Percentiles rank a stretch among this genome's conserved stretches.
Evolutionary conservation across 2,113 vertebrate genomes (phyloP).

Genomic region (Hippoglossus stenolepis): DNA sequence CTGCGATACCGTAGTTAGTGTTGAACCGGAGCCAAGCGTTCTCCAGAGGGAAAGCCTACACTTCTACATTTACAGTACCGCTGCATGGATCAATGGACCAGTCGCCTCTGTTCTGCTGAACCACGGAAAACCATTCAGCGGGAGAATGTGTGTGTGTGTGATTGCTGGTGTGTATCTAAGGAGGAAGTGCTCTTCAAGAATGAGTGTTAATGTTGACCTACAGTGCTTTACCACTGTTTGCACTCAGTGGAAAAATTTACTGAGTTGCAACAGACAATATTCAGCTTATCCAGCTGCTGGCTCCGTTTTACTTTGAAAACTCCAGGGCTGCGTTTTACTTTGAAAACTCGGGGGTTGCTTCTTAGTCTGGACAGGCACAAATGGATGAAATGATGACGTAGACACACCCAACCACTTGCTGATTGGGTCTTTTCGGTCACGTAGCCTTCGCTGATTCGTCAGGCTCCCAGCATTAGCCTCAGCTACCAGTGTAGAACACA

Average conservation of each 20-base stretch:
- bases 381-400: too few species aligned
- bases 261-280: background rate
- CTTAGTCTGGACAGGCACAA: too few species aligned
- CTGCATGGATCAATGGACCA: slow-evolving; percentile 74
- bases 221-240: slow-evolving; percentile 36
- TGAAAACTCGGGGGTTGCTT: too few species aligned
- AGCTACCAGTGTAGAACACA: too few species aligned
- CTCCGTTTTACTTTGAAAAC: too few species aligned
- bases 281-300: background rate
- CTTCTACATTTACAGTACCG: slow-evolving; percentile 53
- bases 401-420: too few species aligned
- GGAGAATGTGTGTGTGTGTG: slow-evolving; percentile 12
- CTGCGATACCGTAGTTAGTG: slow-evolving; percentile 25
- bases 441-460: too few species aligned
- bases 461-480: too few species aligned
- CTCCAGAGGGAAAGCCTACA: slow-evolving; percentile 52
- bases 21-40: slow-evolving; percentile 37
- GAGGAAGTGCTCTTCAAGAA: slow-evolving; percentile 51
- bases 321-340: too few species aligned
- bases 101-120: slow-evolving; percentile 80
- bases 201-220: slow-evolving; percentile 42
- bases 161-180: background rate
- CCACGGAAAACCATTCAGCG: slow-evolving; percentile 53
- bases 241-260: background rate
- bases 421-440: too few species aligned